Evolutionary conservation across 2,888 invertebrate genomes (phyloP), one percentile per base, ranked within the genome.

Genomic region (Rutpela maculata): DNA sequence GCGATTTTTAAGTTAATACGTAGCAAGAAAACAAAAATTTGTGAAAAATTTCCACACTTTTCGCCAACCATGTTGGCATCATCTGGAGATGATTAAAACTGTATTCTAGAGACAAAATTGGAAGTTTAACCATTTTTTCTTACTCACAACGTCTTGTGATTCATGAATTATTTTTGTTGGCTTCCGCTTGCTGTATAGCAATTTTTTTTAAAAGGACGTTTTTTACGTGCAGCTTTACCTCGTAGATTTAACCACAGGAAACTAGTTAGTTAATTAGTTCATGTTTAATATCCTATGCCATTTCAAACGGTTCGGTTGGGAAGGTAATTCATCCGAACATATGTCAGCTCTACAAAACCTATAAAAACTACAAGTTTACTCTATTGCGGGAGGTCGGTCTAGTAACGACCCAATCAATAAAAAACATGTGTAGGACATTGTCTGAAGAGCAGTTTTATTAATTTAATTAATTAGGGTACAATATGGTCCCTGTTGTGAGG

Each of bases 371-470:
- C 18, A 11, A 43, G 31, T 43, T 69, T 59, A 57, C 17, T 26
- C 26, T 18, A 55, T 57, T 50, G 17, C 31, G 31, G 69, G 70
- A 43, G 70, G 70, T 60, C 60, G 15, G 4, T 26, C 12, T 12
- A 18, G 15, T 22, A 9, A 70, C 43, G 60, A 60, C 22, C 56
- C 60, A 60, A 63, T 72, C 72, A 55, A 72, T 72, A 63, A 63
- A 72, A 63, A 72, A 63, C 70, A 70, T 60, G 43, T 70, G 70
- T 62, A 55, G 31, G 43, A 10, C 6, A 35, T 11, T 43, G 59
- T 60, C 19, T 69, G 69, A 70, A 60, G 70, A 60, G 60, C 70
- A 43, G 10, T 60, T 63, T 72, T 63, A 35, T 72, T 63, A 63
- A 72, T 63, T 72, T 18, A 26, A 72, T 55, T 72, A 63, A 72